phyloP scores from a whole-genome alignment of 2,113 vertebrate genomes.

The Aleadryas rufinucha region DNA sequence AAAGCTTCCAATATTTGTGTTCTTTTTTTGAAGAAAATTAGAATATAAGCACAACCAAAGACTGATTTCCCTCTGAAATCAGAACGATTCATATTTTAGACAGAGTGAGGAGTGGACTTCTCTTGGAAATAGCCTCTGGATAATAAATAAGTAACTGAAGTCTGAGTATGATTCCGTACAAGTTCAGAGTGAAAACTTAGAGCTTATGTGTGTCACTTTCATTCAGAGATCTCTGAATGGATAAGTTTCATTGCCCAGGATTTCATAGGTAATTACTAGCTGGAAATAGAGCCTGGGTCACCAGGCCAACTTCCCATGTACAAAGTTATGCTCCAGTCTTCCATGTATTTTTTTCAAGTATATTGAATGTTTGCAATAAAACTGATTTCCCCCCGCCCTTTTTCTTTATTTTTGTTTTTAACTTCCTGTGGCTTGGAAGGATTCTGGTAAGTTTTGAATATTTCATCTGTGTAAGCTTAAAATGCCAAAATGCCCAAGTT shows the following conservation, averaged over 20 bases:
- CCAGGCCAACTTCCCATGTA: background rate
- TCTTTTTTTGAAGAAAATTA: background rate
- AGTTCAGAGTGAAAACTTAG: background rate
- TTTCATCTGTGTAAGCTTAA: background rate
- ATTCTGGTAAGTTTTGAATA: background rate
- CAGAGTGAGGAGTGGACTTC: background rate
- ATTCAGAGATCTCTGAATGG: background rate
- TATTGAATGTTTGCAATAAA: background rate
- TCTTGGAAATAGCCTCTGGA: background rate
- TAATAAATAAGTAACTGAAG: background rate
- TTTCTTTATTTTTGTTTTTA: background rate
- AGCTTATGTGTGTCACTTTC: background rate
- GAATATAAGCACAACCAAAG: background rate
- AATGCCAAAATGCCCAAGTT: background rate
- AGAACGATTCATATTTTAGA: background rate
- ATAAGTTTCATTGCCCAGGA: background rate
- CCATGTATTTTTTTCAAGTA: background rate
- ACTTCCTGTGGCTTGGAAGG: background rate
- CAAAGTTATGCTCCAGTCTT: background rate
- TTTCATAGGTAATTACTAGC: background rate
- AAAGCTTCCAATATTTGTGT: background rate
- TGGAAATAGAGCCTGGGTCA: background rate
- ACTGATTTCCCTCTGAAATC: background rate
- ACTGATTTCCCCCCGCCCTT: fast-evolving
- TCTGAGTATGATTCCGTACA: background rate